Percentiles rank a stretch among this genome's conserved stretches.
phyloP scores from a whole-genome alignment of 2,113 vertebrate species.

The Pterocles gutturalis region DNA sequence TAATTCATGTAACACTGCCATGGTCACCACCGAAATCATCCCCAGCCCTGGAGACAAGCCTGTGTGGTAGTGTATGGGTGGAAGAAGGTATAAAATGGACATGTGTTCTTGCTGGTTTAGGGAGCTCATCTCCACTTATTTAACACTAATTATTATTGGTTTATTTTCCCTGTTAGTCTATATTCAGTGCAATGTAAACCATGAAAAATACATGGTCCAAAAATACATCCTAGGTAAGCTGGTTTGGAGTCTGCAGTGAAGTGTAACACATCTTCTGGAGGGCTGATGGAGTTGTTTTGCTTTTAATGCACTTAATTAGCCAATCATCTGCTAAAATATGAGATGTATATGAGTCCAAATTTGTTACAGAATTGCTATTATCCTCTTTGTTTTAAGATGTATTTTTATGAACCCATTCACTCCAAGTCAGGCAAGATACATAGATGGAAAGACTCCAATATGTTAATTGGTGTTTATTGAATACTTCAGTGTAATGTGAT shows the following conservation, averaged over 20 bases:
- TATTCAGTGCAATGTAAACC: not conserved
- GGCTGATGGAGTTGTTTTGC: not conserved
- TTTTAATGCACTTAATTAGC: slow-evolving; percentile 6
- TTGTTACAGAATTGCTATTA: not conserved
- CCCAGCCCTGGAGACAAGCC: not conserved
- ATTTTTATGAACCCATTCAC: not conserved
- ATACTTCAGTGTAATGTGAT: not conserved
- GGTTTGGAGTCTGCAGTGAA: not conserved
- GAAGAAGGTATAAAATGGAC: not conserved
- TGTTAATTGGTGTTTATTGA: slow-evolving; percentile 42
- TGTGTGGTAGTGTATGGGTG: not conserved
- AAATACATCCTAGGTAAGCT: not conserved
- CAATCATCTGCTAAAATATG: not conserved
- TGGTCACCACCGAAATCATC: not conserved
- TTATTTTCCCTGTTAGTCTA: not conserved
- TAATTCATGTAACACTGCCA: not conserved
- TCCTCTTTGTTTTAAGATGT: not conserved
- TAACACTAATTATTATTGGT: not conserved
- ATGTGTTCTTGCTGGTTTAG: not conserved
- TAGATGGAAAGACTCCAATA: not conserved
- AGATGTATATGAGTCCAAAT: not conserved
- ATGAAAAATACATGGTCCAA: not conserved
- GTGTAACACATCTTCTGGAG: not conserved
- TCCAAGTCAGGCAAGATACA: not conserved
- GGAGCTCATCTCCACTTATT: not conserved